These are phyloP conservation scores for Phoxinus phoxinus DNA, from an alignment of 2,113 vertebrate genomes.

Conservation along the genomic window DNA sequence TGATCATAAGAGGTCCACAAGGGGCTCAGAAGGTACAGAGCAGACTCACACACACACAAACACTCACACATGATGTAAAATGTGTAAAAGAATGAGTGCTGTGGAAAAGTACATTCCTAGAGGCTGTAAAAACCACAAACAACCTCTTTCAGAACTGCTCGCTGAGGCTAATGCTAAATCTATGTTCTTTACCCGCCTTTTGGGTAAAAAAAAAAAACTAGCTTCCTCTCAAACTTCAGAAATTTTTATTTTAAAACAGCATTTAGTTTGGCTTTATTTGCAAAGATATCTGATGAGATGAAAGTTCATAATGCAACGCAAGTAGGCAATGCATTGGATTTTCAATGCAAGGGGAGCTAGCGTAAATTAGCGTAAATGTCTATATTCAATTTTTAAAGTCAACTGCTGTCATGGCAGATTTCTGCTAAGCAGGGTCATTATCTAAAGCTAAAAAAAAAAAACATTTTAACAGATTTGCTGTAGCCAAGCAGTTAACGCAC, in stretches of 20 bases:
- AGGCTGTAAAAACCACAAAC: constrained; percentile 51
- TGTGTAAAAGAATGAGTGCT: constrained; percentile 16
- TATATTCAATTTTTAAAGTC: not conserved
- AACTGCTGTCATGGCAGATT: not conserved
- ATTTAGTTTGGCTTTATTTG: not conserved
- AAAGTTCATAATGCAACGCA: not conserved
- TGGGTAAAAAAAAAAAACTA: constrained; percentile 13
- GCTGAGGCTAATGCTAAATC: constrained; percentile 38
- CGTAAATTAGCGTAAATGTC: not conserved
- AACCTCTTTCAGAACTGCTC: constrained; percentile 45
- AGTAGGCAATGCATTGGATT: not conserved
- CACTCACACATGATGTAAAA: constrained; percentile 27
- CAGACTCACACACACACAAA: constrained; percentile 24
- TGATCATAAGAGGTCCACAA: constrained; percentile 45
- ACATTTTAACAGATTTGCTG: not conserved
- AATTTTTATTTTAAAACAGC: not conserved
- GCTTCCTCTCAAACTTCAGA: not conserved
- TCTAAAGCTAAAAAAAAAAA: not conserved
- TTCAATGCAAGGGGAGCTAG: not conserved
- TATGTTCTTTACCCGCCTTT: not conserved
- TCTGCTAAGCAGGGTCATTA: not conserved
- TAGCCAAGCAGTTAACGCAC: not conserved
- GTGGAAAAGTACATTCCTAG: constrained; percentile 38
- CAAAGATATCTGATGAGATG: not conserved
- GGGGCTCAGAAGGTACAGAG: constrained; percentile 39